Percentiles rank a stretch among this genome's conserved stretches.
phyloP scores from a whole-genome alignment of 2,888 invertebrate genomes.

The Lasioglossum calceatum region DNA sequence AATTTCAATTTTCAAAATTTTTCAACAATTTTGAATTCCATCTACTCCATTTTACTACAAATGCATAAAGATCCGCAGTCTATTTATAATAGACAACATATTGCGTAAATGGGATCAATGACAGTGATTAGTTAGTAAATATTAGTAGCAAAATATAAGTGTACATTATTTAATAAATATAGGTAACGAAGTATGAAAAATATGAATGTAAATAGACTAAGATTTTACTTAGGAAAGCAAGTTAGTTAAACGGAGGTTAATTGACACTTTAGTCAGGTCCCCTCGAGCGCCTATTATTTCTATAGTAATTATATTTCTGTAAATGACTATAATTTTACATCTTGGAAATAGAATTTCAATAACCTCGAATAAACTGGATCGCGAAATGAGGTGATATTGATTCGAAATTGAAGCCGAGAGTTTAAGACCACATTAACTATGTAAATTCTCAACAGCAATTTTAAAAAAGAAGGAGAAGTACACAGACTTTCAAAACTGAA shows the following conservation, averaged over 20 bases:
- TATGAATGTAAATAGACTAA: not conserved
- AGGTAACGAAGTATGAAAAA: not conserved
- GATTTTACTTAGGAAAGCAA: not conserved
- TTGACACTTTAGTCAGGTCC: constrained; percentile 68
- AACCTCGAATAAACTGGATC: not conserved
- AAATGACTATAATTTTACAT: constrained; percentile 33
- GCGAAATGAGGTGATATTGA: not conserved
- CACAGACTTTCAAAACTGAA: no score
- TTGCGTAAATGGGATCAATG: not conserved
- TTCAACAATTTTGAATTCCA: no score
- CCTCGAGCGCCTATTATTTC: constrained; percentile 29
- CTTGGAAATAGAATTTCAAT: not conserved
- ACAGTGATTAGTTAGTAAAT: no score
- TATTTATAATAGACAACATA: no score
- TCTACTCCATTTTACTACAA: no score
- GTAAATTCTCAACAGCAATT: not conserved
- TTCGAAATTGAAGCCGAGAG: not conserved
- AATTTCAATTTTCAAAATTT: no score
- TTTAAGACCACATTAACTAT: not conserved
- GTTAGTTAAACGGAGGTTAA: constrained; percentile 21
- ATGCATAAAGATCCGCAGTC: no score
- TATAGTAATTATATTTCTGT: constrained; percentile 15
- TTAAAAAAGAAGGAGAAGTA: not conserved
- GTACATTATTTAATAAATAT: not conserved
- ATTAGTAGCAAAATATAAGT: not conserved